Evolutionary conservation across 2,797 vertebrate genomes (phyloP).

Genomic region (Hoplostethus atlanticus): DNA sequence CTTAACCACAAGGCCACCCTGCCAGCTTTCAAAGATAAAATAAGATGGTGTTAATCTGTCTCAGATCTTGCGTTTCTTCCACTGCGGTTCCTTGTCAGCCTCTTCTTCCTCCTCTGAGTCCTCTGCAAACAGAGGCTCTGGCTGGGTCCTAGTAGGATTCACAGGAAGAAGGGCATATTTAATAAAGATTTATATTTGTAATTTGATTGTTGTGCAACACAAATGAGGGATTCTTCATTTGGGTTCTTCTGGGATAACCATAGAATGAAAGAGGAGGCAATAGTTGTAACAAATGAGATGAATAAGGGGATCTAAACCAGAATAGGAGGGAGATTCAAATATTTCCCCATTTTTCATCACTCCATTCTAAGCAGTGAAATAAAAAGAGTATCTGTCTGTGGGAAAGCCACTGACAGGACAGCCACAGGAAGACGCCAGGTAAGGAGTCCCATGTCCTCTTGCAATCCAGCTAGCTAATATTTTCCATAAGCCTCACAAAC

Average conservation of each 20-base stretch:
- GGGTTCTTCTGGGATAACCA: background rate
- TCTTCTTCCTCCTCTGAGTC: constrained; percentile 94
- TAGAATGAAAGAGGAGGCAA: constrained; percentile 1
- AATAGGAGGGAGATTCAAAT: constrained; percentile 25
- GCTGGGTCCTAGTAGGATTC: constrained; percentile 89
- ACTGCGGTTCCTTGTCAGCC: constrained; percentile 93
- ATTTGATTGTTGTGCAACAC: constrained; percentile 1
- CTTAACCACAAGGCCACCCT: constrained; percentile 21
- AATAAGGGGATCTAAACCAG: background rate
- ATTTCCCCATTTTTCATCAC: constrained; percentile 30
- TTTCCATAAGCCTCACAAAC: background rate
- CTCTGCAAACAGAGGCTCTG: constrained; percentile 94
- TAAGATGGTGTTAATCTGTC: constrained; percentile 19
- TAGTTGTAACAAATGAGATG: constrained; percentile 4
- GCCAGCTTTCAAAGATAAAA: constrained; percentile 17
- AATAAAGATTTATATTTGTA: background rate
- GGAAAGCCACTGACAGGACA: constrained; percentile 10
- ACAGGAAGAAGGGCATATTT: constrained; percentile 18
- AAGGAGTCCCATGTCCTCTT: background rate
- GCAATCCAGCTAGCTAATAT: background rate
- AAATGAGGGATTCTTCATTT: background rate
- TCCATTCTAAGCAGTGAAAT: constrained; percentile 46
- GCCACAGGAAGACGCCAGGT: background rate
- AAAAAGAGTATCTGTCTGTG: constrained; percentile 63
- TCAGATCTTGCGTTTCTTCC: constrained; percentile 99